Base-by-base conservation (phyloP, 2,888 invertebrate genomes). In the Caenorhabditis sulstoni region DNA sequence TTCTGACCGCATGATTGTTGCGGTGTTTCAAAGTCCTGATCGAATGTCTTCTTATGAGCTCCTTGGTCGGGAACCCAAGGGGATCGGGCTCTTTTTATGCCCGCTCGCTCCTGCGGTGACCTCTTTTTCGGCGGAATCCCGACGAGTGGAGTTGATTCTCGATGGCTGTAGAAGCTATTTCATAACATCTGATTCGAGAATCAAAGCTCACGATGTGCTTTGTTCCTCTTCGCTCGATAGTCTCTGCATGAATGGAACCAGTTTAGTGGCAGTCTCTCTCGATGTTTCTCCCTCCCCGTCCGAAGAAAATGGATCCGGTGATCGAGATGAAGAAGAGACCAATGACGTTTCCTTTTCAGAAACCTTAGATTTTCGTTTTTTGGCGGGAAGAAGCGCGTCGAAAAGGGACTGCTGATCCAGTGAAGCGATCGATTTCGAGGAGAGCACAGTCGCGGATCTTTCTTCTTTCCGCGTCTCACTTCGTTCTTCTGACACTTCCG, bases 261-360 rank as follows among this genome's bases (percentile, higher is more conserved):
- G 4, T 23, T 12, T 11, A 11, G 9, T 41, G 0, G 64, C 11
- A 1, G 39, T 45, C 1, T n/a, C 16, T 8, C 23, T 20, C n/a
- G n/a, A n/a, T 23, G 59, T 45, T 16, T 57, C 49, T 7, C 70
- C 76, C 12, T 74, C 74, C 5, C 29, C 50, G n/a, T 68, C 64
- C 1, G 41, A 18, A 3, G 58, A 35, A 23, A 78, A 78, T 1
- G 44, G 47, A 44, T 57, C 71, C 1, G 71, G 70, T 23, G 70
- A 70, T 3, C 45, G 53, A 3, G 61, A 41, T n/a, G 61, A 44
- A 8, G 58, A 22, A 3, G 29, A 29, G 7, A 29, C 29, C 7
- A 29, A 29, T 16, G 29, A 9, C n/a, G 41, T 45, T 5, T 16
- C 29, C 16, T 52, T 18, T 44, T 9, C 29, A 7, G 7, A 3